These are phyloP conservation scores for Agelastica alni DNA, from an alignment of 2,888 invertebrate genomes.

Conservation along the genomic window DNA sequence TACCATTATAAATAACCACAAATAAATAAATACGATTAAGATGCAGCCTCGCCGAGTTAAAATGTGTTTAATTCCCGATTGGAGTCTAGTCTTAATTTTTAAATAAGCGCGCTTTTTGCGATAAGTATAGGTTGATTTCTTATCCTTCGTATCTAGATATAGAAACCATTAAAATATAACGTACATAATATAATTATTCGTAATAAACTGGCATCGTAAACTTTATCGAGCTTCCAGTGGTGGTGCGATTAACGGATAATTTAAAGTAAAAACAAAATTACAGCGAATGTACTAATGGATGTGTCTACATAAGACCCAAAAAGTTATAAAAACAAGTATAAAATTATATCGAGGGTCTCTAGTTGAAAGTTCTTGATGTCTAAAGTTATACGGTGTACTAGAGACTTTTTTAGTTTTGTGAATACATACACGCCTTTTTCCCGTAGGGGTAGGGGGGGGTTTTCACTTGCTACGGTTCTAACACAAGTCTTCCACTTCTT, in stretches of 20 bases:
- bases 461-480: no score
- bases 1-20: background rate
- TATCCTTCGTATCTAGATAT: constrained; percentile 15
- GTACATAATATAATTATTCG: constrained; percentile 33
- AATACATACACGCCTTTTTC: no score
- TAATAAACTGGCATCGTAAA: constrained; percentile 31
- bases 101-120: background rate
- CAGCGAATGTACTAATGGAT: no score
- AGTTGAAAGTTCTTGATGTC: background rate
- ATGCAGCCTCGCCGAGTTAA: background rate
- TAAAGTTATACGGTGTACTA: no score
- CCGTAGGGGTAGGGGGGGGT: no score
- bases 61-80: no score
- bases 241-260: background rate
- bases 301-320: no score
- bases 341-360: no score
- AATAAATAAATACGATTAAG: background rate
- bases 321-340: no score
- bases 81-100: constrained; percentile 1
- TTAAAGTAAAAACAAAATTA: no score
- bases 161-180: constrained; percentile 28
- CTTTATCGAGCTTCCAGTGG: constrained; percentile 20
- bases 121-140: constrained; percentile 18
- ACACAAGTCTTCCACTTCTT: no score
- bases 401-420: no score